Conservation (phyloP, 2,797 vertebrate genomes). For the Sebastes matsubarae region DNA sequence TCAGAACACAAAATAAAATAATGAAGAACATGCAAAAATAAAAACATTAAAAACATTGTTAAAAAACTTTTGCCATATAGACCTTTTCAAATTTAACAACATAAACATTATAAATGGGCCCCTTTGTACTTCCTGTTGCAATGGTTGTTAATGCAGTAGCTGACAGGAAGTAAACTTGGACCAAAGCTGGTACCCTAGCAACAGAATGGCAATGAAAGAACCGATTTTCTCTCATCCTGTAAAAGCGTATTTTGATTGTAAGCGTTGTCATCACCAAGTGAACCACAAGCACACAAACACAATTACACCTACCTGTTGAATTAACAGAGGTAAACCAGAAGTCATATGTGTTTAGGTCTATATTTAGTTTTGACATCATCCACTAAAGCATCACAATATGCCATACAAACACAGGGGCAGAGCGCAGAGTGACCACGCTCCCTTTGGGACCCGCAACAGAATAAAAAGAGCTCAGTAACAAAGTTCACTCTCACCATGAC, state of each 20-base stretch:
- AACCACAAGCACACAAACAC: background rate
- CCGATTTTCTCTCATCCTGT: background rate
- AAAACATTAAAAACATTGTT: background rate
- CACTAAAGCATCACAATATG: slow-evolving; percentile 11
- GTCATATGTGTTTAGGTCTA: background rate
- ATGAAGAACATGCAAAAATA: background rate
- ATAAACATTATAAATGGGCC: no score
- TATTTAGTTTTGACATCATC: background rate
- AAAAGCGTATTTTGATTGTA: background rate
- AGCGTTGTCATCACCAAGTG: background rate
- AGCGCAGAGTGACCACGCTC: slow-evolving; percentile 1
- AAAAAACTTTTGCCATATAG: background rate
- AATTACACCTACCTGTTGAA: background rate
- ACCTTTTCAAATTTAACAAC: no score
- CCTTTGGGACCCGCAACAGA: slow-evolving; percentile 10
- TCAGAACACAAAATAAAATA: background rate
- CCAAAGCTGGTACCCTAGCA: no score
- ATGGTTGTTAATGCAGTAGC: no score
- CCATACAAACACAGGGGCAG: slow-evolving; percentile 13
- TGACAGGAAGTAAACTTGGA: no score
- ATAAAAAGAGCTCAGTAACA: slow-evolving; percentile 28
- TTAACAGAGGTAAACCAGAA: background rate
- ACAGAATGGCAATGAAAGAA: background rate
- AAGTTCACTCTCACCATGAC: slow-evolving; percentile 49
- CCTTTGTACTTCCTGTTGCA: no score